A percentile compares a stretch with the other conserved stretches of the same genome.
Conservation (phyloP, 2,888 invertebrate genomes). For the Eupithecia vulgata region DNA sequence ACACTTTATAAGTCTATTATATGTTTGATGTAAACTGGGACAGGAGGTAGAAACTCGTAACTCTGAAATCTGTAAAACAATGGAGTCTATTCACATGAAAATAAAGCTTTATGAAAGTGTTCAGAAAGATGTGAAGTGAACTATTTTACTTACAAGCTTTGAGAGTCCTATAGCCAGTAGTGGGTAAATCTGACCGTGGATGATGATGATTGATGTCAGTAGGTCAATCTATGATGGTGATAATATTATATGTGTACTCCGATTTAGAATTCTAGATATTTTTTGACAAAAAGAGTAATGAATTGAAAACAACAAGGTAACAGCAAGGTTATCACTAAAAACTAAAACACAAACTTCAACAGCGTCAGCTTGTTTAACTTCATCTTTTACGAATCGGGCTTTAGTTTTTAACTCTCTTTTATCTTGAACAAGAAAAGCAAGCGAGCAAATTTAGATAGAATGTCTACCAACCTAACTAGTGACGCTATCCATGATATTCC, state of each 20-base stretch:
- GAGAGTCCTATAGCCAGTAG: neutral
- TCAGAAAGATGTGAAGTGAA: neutral
- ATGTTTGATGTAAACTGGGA: neutral
- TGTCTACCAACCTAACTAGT: neutral
- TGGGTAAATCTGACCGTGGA: neutral
- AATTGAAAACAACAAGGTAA: no score
- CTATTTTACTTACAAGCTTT: neutral
- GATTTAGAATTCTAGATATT: no score
- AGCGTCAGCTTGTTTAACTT: no score
- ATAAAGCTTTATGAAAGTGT: neutral
- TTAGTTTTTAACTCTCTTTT: no score
- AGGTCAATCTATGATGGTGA: neutral
- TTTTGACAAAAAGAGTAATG: no score
- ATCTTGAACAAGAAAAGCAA: no score
- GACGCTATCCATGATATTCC: neutral
- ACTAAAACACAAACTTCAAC: no score
- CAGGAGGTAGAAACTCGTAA: slow-evolving; percentile 3
- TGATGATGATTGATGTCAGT: neutral
- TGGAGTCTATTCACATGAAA: neutral
- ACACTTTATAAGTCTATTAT: neutral
- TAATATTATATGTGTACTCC: neutral
- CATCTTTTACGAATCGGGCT: no score
- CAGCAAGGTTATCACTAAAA: no score
- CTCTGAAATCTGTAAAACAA: neutral
- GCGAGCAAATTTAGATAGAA: neutral